phyloP scores from a whole-genome alignment of 1,140 invertebrate species.

The Ceratina calcarata region DNA sequence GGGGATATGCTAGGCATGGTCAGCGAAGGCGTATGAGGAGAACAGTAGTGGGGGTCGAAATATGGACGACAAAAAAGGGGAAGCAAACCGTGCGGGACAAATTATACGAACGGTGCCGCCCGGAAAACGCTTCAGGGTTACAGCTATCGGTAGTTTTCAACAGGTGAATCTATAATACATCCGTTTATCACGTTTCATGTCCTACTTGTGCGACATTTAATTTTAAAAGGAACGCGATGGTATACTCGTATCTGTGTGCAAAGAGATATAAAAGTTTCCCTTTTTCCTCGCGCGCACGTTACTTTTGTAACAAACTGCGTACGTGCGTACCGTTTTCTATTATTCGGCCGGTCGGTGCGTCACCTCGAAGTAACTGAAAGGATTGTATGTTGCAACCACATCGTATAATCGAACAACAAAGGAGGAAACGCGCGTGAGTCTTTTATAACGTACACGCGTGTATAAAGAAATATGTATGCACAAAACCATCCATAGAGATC shows the following conservation, averaged over 20 bases:
- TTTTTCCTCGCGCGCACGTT: not conserved
- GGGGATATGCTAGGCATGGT: no score
- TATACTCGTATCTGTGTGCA: not conserved
- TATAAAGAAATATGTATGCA: no score
- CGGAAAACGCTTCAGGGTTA: not conserved
- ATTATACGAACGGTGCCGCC: no score
- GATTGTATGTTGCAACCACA: conserved; percentile 4
- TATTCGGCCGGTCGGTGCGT: not conserved
- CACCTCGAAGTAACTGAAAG: conserved; percentile 10
- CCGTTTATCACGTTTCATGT: no score
- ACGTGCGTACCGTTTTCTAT: conserved; percentile 6
- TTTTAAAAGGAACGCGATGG: not conserved
- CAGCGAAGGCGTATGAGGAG: no score
- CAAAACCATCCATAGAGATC: no score
- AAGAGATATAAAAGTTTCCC: conserved; percentile 7
- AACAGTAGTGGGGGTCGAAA: no score
- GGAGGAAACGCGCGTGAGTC: not conserved
- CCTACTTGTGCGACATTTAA: not conserved
- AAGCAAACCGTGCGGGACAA: no score
- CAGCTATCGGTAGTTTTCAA: not conserved
- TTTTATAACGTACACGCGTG: not conserved
- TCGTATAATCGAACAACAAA: conserved; percentile 22
- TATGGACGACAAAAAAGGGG: no score
- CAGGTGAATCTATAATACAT: not conserved
- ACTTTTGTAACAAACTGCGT: not conserved